These are phyloP conservation scores for Drosophila sulfurigaster DNA, from an alignment of 1,140 invertebrate genomes.

Conservation along the genomic window DNA sequence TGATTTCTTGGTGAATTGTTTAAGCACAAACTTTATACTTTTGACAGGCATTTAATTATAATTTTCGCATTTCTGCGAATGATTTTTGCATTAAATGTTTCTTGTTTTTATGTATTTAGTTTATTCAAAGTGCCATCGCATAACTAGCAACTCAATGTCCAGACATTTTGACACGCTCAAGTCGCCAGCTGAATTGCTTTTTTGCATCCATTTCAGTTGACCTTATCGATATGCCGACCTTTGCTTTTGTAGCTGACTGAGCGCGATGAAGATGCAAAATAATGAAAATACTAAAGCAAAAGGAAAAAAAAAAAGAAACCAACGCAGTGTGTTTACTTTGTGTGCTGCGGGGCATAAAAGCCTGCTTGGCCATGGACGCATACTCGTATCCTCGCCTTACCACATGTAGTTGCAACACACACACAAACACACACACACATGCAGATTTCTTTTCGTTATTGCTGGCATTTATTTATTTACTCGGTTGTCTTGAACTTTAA, in stretches of 20 bases:
- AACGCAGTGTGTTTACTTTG: conserved; percentile 59
- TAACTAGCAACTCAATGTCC: no score
- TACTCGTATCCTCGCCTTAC: conserved; percentile 15
- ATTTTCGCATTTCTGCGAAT: no score
- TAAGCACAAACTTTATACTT: no score
- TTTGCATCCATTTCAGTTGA: neutral
- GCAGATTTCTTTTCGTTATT: conserved; percentile 11
- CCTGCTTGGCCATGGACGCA: conserved; percentile 38
- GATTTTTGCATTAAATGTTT: no score
- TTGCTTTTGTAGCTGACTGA: conserved; percentile 10
- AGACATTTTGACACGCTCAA: no score
- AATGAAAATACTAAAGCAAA: neutral
- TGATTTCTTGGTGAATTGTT: no score
- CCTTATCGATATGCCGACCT: conserved; percentile 21
- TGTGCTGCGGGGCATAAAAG: conserved; percentile 65
- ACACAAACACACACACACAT: neutral
- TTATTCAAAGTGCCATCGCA: neutral
- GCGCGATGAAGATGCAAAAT: conserved; percentile 22
- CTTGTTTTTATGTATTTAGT: no score
- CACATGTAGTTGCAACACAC: conserved; percentile 31
- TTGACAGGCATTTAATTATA: no score
- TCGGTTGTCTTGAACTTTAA: conserved; percentile 65
- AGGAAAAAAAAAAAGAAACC: neutral
- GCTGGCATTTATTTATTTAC: conserved; percentile 68
- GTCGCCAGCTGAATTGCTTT: neutral